These are phyloP conservation scores for Clarias magur DNA, from an alignment of 2,113 vertebrate genomes.

Conservation along the genomic window DNA sequence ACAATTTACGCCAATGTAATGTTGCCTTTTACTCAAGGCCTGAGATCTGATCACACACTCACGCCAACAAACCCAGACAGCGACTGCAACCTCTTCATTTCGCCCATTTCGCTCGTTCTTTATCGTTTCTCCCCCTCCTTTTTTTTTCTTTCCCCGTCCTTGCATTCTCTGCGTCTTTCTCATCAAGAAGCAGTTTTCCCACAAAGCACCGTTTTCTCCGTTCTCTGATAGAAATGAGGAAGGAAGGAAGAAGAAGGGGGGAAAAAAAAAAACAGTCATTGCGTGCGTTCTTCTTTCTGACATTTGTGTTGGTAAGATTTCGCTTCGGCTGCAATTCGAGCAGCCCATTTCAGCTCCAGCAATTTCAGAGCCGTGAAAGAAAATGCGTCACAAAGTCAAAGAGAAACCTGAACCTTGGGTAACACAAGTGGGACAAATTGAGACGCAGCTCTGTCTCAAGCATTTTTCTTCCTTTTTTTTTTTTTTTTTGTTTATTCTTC, in stretches of 20 bases:
- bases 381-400: neutral
- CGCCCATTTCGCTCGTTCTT: neutral
- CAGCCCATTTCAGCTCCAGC: neutral
- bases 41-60: conserved; percentile 20
- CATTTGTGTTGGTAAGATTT: conserved; percentile 1
- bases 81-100: neutral
- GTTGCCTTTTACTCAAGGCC: neutral
- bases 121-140: neutral
- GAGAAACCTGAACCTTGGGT: neutral
- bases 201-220: neutral
- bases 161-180: conserved; percentile 14
- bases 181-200: conserved; percentile 14
- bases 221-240: neutral
- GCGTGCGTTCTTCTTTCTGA: neutral
- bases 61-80: neutral
- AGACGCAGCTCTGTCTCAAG: neutral
- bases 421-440: neutral
- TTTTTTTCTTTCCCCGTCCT: conserved; percentile 17
- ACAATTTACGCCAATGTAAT: neutral
- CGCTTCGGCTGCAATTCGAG: neutral
- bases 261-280: neutral
- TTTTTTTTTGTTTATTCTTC: no score
- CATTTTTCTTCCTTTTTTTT: neutral
- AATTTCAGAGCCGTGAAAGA: neutral
- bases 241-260: no score